Base-by-base conservation (phyloP, 2,888 invertebrate genomes). In the Eretmocerus hayati region DNA sequence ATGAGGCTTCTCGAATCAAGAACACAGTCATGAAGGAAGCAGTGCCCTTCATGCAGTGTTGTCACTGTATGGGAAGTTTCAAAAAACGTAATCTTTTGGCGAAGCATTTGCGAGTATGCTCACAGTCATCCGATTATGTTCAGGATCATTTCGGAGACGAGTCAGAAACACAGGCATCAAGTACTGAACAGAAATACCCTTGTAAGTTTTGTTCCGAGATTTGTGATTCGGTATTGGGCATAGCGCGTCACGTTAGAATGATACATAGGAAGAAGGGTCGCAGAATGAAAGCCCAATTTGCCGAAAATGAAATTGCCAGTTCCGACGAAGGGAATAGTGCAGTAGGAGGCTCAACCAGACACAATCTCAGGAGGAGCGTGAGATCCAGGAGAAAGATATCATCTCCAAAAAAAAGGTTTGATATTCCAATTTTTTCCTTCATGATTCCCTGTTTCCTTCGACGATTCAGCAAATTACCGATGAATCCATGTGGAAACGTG, bases 131-230 rank as follows among this genome's bases (percentile, higher is more conserved):
- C 15, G 15, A 30, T 13, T 13, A 9, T 30, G 59, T 19, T 9
- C 46, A 40, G 5, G 21, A 42, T 22, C 35, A 46, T 22, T 30
- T 46, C 2, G 40, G 46, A 9, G 48, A 60, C 53, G 18, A 53
- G 52, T 23, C 56, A 49, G 38, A 53, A 48, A 31, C 52, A 54
- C 36, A n/a, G 50, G 56, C 42, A 2, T 39, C 3, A 54, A 52
- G 35, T 43, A 20, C 15, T 21, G n/a, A 26, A 2, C 56, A 56
- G 21, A 46, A 52, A 8, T 71, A 62, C 31, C 42, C 64, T 13
- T 71, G 71, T 50, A 71, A 71, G 54, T 60, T 62, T 19, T 71
- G 71, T 46, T 47, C 63, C 4, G 63, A 66, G 23, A 66, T 62
- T 20, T 71, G 71, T 36, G 67, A 71, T 19, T 65, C 65, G 2